Percentiles rank a stretch among this genome's conserved stretches.
phyloP scores from a whole-genome alignment of 1,140 invertebrate species.

The Dendrolimus punctatus region DNA sequence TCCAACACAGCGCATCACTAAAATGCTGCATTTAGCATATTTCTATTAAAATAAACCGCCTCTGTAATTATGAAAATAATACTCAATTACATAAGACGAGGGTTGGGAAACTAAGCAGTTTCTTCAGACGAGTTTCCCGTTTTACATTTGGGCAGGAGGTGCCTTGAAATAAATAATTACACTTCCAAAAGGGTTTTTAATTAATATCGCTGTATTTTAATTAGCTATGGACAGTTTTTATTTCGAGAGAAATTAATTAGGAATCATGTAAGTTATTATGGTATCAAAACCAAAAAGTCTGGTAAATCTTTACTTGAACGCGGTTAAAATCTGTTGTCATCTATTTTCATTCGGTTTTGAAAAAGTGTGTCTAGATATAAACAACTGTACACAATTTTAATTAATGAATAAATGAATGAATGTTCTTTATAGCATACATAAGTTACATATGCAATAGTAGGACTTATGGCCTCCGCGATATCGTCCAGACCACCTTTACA shows the following conservation, averaged over 20 bases:
- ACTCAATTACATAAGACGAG: conserved; percentile 8
- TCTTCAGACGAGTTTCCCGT: conserved; percentile 14
- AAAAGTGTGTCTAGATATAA: background rate
- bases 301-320: too few relatives aligned
- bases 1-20: conserved; percentile 1
- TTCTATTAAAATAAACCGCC: conserved; percentile 8
- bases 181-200: conserved; percentile 17
- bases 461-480: too few relatives aligned
- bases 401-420: background rate
- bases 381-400: background rate
- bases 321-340: too few relatives aligned
- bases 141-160: conserved; percentile 11
- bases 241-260: conserved; percentile 1
- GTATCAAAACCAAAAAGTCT: background rate
- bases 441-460: background rate
- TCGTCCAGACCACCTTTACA: too few relatives aligned
- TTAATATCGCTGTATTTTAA: conserved; percentile 21
- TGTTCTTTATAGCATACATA: background rate
- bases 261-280: background rate
- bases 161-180: conserved; percentile 14
- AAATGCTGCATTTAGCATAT: conserved; percentile 3
- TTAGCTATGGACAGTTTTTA: conserved; percentile 18
- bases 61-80: conserved; percentile 14
- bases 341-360: background rate
- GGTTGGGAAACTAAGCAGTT: conserved; percentile 4